These are phyloP conservation scores for Ammodytes dubius DNA, from an alignment of 2,113 vertebrate genomes.

Conservation along the genomic window DNA sequence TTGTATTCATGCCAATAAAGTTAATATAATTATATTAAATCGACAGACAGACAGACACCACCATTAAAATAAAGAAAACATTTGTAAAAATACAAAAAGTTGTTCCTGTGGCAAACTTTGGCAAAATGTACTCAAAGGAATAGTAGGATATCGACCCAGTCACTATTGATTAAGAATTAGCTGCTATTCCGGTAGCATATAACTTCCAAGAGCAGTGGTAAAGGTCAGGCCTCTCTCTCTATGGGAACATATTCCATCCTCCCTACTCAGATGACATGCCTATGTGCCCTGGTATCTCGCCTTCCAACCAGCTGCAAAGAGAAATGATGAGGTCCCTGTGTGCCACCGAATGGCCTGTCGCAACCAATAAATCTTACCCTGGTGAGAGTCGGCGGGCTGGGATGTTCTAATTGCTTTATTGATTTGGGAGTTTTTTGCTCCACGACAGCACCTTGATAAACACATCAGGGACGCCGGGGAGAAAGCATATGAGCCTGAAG, in stretches of 20 bases:
- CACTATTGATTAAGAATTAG: slow-evolving; percentile 31
- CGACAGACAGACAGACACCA: too few relatives aligned
- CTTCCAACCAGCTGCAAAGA: slow-evolving; percentile 41
- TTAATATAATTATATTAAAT: too few relatives aligned
- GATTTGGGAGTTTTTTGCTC: slow-evolving; percentile 74
- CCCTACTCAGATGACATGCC: slow-evolving; percentile 4
- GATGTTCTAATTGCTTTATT: slow-evolving; percentile 84
- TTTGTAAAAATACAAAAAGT: too few relatives aligned
- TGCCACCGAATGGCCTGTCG: slow-evolving; percentile 37
- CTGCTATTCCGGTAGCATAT: not conserved
- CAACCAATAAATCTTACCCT: slow-evolving; percentile 73
- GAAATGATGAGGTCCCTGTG: slow-evolving; percentile 70
- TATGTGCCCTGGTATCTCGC: slow-evolving; percentile 24
- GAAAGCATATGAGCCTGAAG: slow-evolving; percentile 54
- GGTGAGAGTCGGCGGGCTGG: slow-evolving; percentile 58
- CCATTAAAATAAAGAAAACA: too few relatives aligned
- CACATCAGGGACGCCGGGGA: slow-evolving; percentile 67
- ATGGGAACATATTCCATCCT: slow-evolving; percentile 10
- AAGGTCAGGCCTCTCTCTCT: slow-evolving; percentile 55
- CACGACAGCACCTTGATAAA: slow-evolving; percentile 76
- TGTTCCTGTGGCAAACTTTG: too few relatives aligned
- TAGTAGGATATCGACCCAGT: slow-evolving; percentile 10
- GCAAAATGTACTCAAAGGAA: too few relatives aligned
- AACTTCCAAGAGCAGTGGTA: slow-evolving; percentile 21
- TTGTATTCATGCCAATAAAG: too few relatives aligned